Evolutionary conservation across 2,797 vertebrate species (phyloP).

Genomic region (Danio kyathit): DNA sequence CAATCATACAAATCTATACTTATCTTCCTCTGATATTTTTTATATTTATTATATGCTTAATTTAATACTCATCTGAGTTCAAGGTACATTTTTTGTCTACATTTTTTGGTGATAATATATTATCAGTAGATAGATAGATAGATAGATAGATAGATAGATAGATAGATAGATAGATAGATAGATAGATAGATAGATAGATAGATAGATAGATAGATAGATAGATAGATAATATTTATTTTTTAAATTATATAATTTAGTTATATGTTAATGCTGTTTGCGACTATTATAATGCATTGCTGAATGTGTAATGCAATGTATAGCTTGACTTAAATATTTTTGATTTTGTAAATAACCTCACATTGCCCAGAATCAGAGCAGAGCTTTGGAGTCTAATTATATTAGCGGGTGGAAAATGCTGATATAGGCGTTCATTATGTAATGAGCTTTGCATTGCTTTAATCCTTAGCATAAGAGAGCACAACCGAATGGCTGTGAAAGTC

Average conservation of each 20-base stretch:
- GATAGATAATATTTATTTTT: too few relatives aligned
- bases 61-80: too few relatives aligned
- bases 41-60: too few relatives aligned
- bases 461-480: neutral
- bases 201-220: too few relatives aligned
- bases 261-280: neutral
- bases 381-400: slow-evolving; percentile 44
- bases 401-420: slow-evolving; percentile 49
- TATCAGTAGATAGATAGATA: neutral
- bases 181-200: too few relatives aligned
- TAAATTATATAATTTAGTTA: too few relatives aligned
- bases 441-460: slow-evolving; percentile 51
- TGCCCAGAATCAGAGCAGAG: slow-evolving; percentile 20
- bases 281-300: neutral
- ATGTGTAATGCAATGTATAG: slow-evolving; percentile 1
- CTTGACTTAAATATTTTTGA: slow-evolving; percentile 15
- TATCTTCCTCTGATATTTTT: too few relatives aligned
- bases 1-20: too few relatives aligned
- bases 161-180: neutral
- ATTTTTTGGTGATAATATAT: too few relatives aligned
- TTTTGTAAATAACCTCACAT: neutral
- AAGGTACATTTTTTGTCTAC: too few relatives aligned
- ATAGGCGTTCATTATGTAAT: slow-evolving; percentile 55
- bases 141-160: neutral
- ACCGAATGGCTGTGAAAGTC: slow-evolving; percentile 1